phyloP scores from a whole-genome alignment of 2,113 vertebrate species.

The Lamprotornis superbus region DNA sequence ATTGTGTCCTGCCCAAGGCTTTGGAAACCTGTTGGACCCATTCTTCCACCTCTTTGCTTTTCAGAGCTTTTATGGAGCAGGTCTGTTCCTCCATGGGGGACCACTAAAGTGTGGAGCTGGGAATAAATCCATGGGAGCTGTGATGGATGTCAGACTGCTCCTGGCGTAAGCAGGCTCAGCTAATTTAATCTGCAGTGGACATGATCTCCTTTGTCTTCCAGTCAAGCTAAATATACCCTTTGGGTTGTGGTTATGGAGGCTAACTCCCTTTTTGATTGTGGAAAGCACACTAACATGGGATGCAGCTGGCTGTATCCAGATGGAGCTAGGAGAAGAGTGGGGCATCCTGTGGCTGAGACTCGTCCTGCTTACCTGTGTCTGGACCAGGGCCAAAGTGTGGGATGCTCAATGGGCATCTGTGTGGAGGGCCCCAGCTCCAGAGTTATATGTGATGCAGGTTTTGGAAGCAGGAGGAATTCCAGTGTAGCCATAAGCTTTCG shows the following conservation, averaged over 20 bases:
- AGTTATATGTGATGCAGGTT: rapidly evolving
- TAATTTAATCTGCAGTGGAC: slow-evolving; percentile 5
- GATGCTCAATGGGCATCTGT: rapidly evolving
- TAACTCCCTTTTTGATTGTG: background rate
- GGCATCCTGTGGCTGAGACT: background rate
- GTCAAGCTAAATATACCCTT: slow-evolving; percentile 26
- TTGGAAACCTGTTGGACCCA: background rate
- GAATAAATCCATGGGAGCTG: background rate
- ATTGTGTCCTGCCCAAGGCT: background rate
- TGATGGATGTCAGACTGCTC: background rate
- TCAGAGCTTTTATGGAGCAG: background rate
- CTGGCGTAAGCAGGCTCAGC: background rate
- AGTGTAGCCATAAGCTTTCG: background rate
- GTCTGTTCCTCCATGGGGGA: background rate
- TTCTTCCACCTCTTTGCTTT: background rate
- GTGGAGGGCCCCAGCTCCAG: background rate
- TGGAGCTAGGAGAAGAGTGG: rapidly evolving
- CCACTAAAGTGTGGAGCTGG: background rate
- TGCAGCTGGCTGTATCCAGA: background rate
- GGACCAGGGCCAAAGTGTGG: background rate
- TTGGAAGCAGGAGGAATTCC: background rate
- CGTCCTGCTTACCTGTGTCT: background rate
- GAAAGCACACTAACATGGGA: rapidly evolving
- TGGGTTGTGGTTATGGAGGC: background rate
- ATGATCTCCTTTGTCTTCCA: background rate